Conservation (phyloP, 2,113 vertebrate species). For the Brienomyrus longianalis region DNA sequence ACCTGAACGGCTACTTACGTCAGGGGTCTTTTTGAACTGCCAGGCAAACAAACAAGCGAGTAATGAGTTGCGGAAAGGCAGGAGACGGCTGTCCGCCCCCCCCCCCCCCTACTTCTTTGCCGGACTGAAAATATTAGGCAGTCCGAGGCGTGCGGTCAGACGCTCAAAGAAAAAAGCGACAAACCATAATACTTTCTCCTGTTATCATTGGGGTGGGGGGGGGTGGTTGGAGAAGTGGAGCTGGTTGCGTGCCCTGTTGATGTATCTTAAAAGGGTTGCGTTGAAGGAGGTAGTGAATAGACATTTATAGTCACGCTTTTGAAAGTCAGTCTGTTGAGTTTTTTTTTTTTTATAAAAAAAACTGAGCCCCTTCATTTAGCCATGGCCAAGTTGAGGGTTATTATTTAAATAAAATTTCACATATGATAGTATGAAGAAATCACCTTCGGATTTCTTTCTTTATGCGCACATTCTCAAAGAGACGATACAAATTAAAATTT, state of each 20-base stretch:
- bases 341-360: not conserved
- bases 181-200: not conserved
- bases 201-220: not conserved
- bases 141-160: not conserved
- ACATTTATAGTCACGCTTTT: not conserved
- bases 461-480: not conserved
- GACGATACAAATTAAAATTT: not conserved
- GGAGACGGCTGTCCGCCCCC: not conserved
- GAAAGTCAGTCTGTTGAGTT: not conserved
- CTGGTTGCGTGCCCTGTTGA: not conserved
- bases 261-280: not conserved
- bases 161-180: not conserved
- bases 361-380: not conserved
- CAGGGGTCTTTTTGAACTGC: slow-evolving; percentile 10
- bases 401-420: not conserved
- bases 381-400: not conserved
- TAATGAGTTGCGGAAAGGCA: slow-evolving; percentile 18
- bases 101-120: not conserved
- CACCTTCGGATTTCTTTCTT: not conserved
- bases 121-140: not conserved
- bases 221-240: not conserved
- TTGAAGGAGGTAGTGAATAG: not conserved
- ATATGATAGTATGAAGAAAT: not conserved
- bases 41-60: slow-evolving; percentile 9
- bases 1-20: slow-evolving; percentile 9